phyloP scores from a whole-genome alignment of 2,797 vertebrate species.

The Gallinago nigripennis region DNA sequence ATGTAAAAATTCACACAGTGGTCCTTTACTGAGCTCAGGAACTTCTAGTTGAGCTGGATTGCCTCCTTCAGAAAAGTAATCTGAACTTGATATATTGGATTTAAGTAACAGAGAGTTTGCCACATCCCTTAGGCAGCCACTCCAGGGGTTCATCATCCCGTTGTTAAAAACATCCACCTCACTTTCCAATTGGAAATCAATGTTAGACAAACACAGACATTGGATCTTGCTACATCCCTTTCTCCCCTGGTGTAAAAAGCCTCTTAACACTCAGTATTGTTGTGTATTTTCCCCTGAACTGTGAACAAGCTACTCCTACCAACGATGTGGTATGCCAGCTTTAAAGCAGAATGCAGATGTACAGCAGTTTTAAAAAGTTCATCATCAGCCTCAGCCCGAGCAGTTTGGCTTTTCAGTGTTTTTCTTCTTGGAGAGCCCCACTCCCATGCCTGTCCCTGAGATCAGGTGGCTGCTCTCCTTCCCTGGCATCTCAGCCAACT shows the following conservation, averaged over 20 bases:
- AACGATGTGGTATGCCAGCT: background rate
- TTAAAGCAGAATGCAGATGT: background rate
- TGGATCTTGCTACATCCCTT: background rate
- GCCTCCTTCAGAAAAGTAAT: background rate
- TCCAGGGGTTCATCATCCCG: background rate
- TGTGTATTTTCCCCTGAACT: background rate
- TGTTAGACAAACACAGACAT: slow-evolving; percentile 12
- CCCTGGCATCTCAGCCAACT: background rate
- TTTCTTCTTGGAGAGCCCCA: background rate
- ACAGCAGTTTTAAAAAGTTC: background rate
- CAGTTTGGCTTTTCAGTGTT: background rate
- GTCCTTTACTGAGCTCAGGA: background rate
- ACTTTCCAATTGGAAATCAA: slow-evolving; percentile 46
- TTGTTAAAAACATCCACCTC: slow-evolving; percentile 29
- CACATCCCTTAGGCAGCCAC: background rate
- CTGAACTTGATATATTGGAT: background rate
- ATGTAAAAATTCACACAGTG: background rate
- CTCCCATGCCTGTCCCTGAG: background rate
- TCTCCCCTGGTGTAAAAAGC: background rate
- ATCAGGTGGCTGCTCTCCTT: background rate
- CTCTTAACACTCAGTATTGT: background rate
- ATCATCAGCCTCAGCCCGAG: background rate
- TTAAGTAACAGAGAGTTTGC: slow-evolving; percentile 11
- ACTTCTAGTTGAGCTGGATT: background rate
- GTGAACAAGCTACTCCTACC: background rate